Conservation (phyloP, 2,888 invertebrate species). For the Neelides folsomi region DNA sequence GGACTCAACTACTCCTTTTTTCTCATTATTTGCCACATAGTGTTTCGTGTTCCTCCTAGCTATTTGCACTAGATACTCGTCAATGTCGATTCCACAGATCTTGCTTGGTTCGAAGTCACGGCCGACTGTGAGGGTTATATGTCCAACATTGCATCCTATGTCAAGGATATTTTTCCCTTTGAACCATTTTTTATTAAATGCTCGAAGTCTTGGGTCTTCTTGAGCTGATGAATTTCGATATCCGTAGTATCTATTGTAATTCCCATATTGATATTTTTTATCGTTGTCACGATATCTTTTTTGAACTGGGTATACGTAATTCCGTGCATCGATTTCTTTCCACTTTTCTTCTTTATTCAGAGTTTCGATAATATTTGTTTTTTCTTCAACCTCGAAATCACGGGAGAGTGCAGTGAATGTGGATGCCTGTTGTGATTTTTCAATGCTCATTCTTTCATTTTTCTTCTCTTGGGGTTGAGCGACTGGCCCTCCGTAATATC, state of each 20-base stretch:
- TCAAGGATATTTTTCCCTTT: slow-evolving; percentile 82
- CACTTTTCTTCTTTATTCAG: not conserved
- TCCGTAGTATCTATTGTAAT: slow-evolving; percentile 92
- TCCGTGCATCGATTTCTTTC: not conserved
- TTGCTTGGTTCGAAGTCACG: slow-evolving; percentile 69
- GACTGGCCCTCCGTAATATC: slow-evolving; percentile 16
- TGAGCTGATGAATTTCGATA: slow-evolving; percentile 67
- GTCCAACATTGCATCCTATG: slow-evolving; percentile 95
- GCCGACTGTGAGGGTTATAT: slow-evolving; percentile 80
- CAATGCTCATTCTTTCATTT: slow-evolving; percentile 37
- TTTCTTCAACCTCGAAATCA: slow-evolving; percentile 29
- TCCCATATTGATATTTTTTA: slow-evolving; percentile 79
- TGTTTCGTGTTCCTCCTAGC: slow-evolving; percentile 61
- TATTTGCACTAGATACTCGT: slow-evolving; percentile 64
- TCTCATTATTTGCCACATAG: slow-evolving; percentile 45
- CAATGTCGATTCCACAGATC: slow-evolving; percentile 89
- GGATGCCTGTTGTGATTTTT: slow-evolving; percentile 42
- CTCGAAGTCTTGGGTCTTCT: slow-evolving; percentile 68
- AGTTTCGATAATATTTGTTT: slow-evolving; percentile 9
- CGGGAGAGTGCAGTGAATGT: slow-evolving; percentile 37
- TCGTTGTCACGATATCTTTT: slow-evolving; percentile 55
- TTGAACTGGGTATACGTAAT: not conserved
- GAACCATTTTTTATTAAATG: slow-evolving; percentile 72
- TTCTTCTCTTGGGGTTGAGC: slow-evolving; percentile 13
- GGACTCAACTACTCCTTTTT: slow-evolving; percentile 7